Base-by-base conservation (phyloP, 53 echinoderm and acorn worm genomes). In the Luidia sarsii region DNA sequence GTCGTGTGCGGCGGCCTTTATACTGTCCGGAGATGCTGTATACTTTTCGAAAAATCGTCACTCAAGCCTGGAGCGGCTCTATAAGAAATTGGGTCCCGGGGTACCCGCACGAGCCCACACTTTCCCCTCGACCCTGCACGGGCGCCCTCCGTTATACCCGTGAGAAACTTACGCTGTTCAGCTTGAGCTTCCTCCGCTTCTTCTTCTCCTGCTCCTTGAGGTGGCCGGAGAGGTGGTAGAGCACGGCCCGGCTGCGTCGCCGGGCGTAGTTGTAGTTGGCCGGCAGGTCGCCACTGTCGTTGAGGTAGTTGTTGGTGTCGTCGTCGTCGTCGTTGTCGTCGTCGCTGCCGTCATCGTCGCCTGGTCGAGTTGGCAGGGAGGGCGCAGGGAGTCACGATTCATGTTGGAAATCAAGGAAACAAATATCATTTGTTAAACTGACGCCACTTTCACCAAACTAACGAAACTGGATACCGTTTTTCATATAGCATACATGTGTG, bases 141-240 rank as follows among this genome's bases (percentile, higher is more conserved):
- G 92, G 56, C 33, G 92, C 75, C 69, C 90, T 93, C 90, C 92
- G 88, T 27, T 60, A 39, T 6, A 15, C 16, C 4, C 4, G 14
- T 63, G 29, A 16, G 29, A 14, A 10, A 75, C 92, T 90, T 90
- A 95, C 96, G 63, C 92, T 92, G 57, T 92, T 95, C 32, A 95
- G 85, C 71, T 95, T 95, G 14, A 95, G 62, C 55, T 95, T 95
- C 51, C 96, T 85, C 60, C 90, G 73, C 39, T 90, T 93, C 75
- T 86, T 94, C 69, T 89, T 89, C 85, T 95, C 90, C 56, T 93
- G 96, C 35, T 95, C 88, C 66, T 95, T 92, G 18, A 95, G 92
- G 82, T 95, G 96, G 9, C 96, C 96, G 20, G 96, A 95, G 63
- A 95, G 86, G n/a, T 95, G 96, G 61, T 95, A 95, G 50, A 95